Evolutionary conservation across 2,113 vertebrate genomes (phyloP).

Genomic region (Cichladusa arquata): DNA sequence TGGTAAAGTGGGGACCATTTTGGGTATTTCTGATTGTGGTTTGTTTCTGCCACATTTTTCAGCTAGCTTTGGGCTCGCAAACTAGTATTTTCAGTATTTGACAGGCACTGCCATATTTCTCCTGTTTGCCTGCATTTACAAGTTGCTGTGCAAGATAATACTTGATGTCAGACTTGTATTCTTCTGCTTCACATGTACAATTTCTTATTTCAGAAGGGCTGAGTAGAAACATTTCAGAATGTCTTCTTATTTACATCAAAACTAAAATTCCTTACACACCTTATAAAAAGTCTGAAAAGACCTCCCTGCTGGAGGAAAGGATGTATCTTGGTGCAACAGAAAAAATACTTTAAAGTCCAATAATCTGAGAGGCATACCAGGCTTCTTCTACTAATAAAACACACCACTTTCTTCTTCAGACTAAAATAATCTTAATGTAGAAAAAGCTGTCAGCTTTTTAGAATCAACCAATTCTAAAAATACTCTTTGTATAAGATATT

Average conservation of each 20-base stretch:
- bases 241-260: neutral
- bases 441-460: neutral
- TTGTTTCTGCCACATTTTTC: neutral
- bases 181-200: neutral
- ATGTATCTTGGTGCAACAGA: neutral
- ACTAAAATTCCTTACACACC: neutral
- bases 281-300: neutral
- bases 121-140: neutral
- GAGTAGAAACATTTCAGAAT: neutral
- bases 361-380: neutral
- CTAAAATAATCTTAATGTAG: neutral
- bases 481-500: neutral
- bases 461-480: conserved; percentile 10
- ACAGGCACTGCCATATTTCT: neutral
- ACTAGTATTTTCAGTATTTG: neutral
- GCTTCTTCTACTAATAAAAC: neutral
- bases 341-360: neutral
- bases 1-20: neutral
- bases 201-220: neutral
- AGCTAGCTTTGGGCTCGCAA: neutral
- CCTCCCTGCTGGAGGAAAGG: neutral
- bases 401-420: neutral
- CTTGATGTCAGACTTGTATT: neutral
- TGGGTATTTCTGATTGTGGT: neutral
- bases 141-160: neutral